Base-by-base conservation (phyloP, 1,140 invertebrate species). In the Drosophila tristis region DNA sequence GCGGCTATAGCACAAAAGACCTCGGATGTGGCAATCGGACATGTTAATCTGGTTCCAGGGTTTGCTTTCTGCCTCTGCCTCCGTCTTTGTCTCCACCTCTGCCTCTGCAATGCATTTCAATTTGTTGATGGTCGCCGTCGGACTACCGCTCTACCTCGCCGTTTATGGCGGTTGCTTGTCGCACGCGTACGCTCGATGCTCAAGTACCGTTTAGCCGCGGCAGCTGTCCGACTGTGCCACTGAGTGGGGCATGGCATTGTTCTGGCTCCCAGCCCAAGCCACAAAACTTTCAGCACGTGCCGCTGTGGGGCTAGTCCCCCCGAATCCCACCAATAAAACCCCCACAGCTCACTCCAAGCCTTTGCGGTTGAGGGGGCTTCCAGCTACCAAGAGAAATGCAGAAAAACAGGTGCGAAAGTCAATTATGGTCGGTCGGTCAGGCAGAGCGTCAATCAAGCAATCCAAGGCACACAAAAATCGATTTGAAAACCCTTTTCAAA, bases 21-120 rank as follows among this genome's bases (percentile, higher is more conserved):
- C 75, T 78, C 75, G 75, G 75, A 78, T 78, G 75, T 78, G 74
- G 74, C 74, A 78, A 78, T 78, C 75, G 74, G 74, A 71, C 75
- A 78, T 78, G 75, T 77, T 78, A 78, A 78, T 78, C 75, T 78
- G 66, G 61, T 74, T 74, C 58, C 43, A 51, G 54, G 54, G 57
- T 73, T 74, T 53, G 20, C 31, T 51, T 11, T 9, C 31, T 35
- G 31, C 20, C 20, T 9, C 31, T 35, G 31, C 20, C 20, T 20
- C 20, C 20, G 20, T 20, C 20, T 20, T 20, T 20, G 20, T 20
- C 20, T 20, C 72, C 43, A 49, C 48, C 29, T 16, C 72, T 43
- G 62, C 48, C 31, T 9, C 35, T 9, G 45, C 51, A 16, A 57
- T 76, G 74, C 59, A 57, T 77, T 75, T 77, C 71, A 74, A 74